phyloP scores from a whole-genome alignment of 2,888 invertebrate genomes.

The Cancer borealis region DNA sequence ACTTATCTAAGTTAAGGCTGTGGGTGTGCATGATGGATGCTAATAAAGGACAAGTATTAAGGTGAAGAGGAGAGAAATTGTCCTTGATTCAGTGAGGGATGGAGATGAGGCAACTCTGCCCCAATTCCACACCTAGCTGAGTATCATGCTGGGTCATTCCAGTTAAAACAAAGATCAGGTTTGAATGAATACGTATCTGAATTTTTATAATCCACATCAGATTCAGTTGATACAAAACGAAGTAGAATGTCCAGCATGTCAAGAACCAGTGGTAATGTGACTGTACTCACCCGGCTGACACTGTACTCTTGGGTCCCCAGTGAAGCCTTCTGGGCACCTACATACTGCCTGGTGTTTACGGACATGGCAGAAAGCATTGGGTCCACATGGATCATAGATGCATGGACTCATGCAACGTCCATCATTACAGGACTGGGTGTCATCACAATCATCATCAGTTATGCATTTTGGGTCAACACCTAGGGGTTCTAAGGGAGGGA shows the following conservation, averaged over 20 bases:
- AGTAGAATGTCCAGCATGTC: constrained; percentile 35
- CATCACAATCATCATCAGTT: constrained; percentile 79
- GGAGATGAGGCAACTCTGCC: not conserved
- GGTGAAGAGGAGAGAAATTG: not conserved
- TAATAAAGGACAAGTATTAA: not conserved
- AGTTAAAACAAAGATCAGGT: not conserved
- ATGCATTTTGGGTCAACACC: constrained; percentile 78
- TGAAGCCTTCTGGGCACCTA: constrained; percentile 88
- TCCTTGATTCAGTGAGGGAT: not conserved
- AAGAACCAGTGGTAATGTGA: not conserved
- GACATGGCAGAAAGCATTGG: constrained; percentile 82
- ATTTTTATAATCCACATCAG: not conserved
- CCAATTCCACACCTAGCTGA: not conserved
- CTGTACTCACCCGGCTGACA: constrained; percentile 87
- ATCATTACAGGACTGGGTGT: constrained; percentile 82
- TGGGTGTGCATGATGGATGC: not conserved
- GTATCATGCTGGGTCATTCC: constrained; percentile 1
- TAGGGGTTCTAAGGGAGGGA: constrained; percentile 58
- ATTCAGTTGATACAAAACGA: not conserved
- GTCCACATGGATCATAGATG: constrained; percentile 82
- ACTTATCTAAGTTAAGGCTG: not conserved
- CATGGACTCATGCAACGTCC: constrained; percentile 87
- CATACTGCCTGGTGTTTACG: constrained; percentile 85
- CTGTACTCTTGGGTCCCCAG: constrained; percentile 82
- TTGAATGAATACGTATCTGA: not conserved